Conservation (phyloP, 2,888 invertebrate genomes). For the Leucophenga maculata region DNA sequence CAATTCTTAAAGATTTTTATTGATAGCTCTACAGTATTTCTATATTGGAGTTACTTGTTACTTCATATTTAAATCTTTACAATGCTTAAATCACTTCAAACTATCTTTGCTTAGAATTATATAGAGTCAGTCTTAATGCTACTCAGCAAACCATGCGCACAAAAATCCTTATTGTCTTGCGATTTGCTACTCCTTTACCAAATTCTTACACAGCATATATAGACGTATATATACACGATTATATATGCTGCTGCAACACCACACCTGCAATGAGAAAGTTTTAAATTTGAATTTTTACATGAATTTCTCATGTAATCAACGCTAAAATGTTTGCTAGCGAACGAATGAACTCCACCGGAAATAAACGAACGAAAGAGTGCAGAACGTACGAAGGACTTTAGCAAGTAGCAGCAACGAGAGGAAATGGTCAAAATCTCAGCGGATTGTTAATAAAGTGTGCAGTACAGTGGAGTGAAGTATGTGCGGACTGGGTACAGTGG, state of each 20-base stretch:
- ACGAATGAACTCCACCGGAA: conserved; percentile 35
- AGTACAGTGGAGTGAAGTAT: conserved; percentile 30
- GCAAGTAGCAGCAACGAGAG: conserved; percentile 51
- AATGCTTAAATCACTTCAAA: too few relatives aligned
- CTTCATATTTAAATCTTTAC: too few relatives aligned
- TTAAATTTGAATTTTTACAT: conserved; percentile 62
- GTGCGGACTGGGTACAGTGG: conserved; percentile 14
- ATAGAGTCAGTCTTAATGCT: too few relatives aligned
- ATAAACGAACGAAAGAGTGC: conserved; percentile 29
- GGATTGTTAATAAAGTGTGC: conserved; percentile 57
- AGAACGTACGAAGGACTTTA: conserved; percentile 52
- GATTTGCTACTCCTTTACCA: too few relatives aligned
- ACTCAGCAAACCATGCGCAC: too few relatives aligned
- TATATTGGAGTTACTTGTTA: too few relatives aligned
- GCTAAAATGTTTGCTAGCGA: conserved; percentile 30
- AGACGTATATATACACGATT: too few relatives aligned
- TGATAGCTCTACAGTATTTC: too few relatives aligned
- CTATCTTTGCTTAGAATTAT: too few relatives aligned
- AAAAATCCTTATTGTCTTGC: too few relatives aligned
- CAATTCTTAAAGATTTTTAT: too few relatives aligned
- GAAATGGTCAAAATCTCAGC: conserved; percentile 40
- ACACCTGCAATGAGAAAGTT: conserved; percentile 33
- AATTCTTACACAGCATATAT: too few relatives aligned
- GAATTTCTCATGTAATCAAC: conserved; percentile 64
- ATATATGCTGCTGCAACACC: neutral